Conservation (phyloP, 2,797 vertebrate genomes). For the Chaenodraco wilsoni region DNA sequence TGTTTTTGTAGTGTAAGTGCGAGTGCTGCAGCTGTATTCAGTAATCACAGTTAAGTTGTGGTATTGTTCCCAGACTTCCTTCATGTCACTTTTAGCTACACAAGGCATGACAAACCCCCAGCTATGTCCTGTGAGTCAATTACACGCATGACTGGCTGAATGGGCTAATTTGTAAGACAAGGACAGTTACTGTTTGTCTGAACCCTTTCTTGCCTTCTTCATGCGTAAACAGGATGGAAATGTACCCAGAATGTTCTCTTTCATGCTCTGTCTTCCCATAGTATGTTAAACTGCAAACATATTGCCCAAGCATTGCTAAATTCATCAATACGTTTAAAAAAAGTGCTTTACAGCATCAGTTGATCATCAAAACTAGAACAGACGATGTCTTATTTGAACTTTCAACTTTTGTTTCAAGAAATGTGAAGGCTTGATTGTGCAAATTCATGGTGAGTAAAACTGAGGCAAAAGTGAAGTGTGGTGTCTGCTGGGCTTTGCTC, state of each 20-base stretch:
- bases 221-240: neutral
- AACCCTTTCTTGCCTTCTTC: neutral
- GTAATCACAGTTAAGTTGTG: constrained; percentile 22
- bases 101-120: neutral
- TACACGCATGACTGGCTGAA: neutral
- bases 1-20: constrained; percentile 14
- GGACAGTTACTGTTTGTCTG: neutral
- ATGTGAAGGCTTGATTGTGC: neutral
- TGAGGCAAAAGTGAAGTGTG: neutral
- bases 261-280: neutral
- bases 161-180: neutral
- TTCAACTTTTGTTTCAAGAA: neutral
- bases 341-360: neutral
- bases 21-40: constrained; percentile 48
- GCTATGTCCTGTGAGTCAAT: constrained; percentile 27
- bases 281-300: neutral
- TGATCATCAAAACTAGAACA: neutral
- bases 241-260: neutral
- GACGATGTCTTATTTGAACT: neutral
- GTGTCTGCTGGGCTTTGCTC: neutral
- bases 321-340: neutral
- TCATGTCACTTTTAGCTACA: constrained; percentile 30
- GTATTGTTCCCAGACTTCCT: constrained; percentile 68
- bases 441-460: neutral
- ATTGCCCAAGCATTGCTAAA: neutral